Evolutionary conservation across 2,113 vertebrate species (phyloP).

Genomic region (Monopterus albus): DNA sequence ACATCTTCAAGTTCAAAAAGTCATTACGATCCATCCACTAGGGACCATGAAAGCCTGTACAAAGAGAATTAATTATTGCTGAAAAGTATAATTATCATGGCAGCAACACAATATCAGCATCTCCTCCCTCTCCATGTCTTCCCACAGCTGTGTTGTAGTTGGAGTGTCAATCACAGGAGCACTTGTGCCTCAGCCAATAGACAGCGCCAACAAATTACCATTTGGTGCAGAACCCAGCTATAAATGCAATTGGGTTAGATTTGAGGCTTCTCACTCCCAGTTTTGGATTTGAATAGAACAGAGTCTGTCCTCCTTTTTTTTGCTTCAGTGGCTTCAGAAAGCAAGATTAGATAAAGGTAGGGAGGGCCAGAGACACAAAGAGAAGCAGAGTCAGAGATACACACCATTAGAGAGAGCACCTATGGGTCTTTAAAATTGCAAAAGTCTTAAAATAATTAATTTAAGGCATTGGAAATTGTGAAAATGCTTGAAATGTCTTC

Average conservation of each 20-base stretch:
- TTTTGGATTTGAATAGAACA: slow-evolving; percentile 69
- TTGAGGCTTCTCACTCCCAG: slow-evolving; percentile 54
- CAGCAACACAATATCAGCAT: slow-evolving; percentile 1
- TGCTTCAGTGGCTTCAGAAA: slow-evolving; percentile 48
- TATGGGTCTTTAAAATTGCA: slow-evolving; percentile 40
- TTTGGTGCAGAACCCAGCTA: slow-evolving; percentile 55
- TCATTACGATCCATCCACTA: no score
- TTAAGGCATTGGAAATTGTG: slow-evolving; percentile 42
- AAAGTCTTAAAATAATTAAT: slow-evolving; percentile 59
- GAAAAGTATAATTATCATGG: neutral
- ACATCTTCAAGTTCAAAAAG: neutral
- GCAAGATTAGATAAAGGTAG: slow-evolving; percentile 62
- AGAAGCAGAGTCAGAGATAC: slow-evolving; percentile 31
- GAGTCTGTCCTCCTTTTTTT: slow-evolving; percentile 45
- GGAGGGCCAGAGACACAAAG: slow-evolving; percentile 24
- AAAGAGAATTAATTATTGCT: neutral
- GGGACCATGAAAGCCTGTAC: no score
- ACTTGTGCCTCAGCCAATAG: slow-evolving; percentile 22
- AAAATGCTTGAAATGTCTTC: slow-evolving; percentile 37
- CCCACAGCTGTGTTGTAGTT: slow-evolving; percentile 26
- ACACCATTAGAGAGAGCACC: slow-evolving; percentile 10
- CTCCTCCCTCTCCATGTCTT: neutral
- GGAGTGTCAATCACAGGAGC: slow-evolving; percentile 49
- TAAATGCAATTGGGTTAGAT: slow-evolving; percentile 64
- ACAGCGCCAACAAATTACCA: slow-evolving; percentile 60